phyloP scores from a whole-genome alignment of 2,113 vertebrate genomes.

The Poeciliopsis retropinna region DNA sequence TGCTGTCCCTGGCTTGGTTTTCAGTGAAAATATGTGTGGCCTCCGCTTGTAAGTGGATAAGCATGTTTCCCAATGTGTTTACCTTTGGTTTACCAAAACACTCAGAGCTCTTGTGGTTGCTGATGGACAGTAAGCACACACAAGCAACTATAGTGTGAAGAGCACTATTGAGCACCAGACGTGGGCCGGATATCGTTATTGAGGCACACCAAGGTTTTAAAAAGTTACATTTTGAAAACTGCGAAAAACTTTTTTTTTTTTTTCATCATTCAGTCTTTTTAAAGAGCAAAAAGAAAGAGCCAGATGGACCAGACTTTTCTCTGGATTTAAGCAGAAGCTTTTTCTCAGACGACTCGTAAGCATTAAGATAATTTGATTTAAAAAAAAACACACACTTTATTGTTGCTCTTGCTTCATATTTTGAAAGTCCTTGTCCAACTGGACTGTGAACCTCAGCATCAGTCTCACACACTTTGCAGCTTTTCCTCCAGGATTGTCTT shows the following conservation, averaged over 20 bases:
- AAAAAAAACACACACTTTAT: too few relatives aligned
- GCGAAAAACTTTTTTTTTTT: too few relatives aligned
- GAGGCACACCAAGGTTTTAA: neutral
- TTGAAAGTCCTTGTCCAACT: too few relatives aligned
- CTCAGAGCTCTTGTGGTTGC: neutral
- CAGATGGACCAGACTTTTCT: too few relatives aligned
- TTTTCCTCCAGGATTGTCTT: neutral
- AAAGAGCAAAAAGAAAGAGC: too few relatives aligned
- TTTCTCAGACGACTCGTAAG: too few relatives aligned
- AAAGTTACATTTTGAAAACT: neutral
- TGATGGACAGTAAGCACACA: neutral
- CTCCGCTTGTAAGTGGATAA: neutral
- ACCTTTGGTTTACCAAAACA: neutral
- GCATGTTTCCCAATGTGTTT: neutral
- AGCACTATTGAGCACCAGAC: neutral
- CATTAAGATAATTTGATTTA: too few relatives aligned
- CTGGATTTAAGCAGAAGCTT: too few relatives aligned
- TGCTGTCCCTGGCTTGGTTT: neutral
- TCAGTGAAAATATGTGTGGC: neutral
- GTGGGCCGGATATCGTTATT: neutral
- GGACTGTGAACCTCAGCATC: too few relatives aligned
- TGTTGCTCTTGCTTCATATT: too few relatives aligned
- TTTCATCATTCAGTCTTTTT: too few relatives aligned
- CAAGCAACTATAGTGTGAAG: neutral
- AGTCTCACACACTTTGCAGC: too few relatives aligned